Evolutionary conservation across 30 jellyfish, hydroid and myxozoan species (phyloP).

Genomic region (Sanderia malayensis): DNA sequence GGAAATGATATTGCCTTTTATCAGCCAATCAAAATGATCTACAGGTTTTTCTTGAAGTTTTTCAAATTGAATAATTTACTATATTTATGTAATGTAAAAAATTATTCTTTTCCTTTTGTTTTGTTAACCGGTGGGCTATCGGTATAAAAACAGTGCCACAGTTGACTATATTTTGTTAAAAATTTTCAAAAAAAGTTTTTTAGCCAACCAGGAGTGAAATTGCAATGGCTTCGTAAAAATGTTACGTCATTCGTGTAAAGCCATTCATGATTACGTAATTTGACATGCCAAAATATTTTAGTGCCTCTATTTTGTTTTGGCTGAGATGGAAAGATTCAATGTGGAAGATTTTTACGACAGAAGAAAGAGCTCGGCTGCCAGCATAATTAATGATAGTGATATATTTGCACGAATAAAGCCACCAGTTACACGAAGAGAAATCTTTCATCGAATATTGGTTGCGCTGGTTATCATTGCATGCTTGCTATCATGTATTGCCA

Average conservation of each 20-base stretch:
- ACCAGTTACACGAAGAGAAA: background rate
- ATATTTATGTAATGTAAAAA: no score
- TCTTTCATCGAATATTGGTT: constrained; percentile 15
- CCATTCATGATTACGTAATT: no score
- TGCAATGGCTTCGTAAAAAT: background rate
- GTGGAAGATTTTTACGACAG: background rate
- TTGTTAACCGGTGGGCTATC: no score
- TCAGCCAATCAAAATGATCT: no score
- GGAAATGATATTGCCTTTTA: no score
- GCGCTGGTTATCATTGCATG: constrained; percentile 6
- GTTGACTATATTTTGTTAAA: no score
- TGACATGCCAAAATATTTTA: no score
- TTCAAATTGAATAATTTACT: no score
- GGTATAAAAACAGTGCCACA: no score
- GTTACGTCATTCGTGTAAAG: background rate
- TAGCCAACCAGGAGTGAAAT: background rate
- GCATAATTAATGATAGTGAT: constrained; percentile 38
- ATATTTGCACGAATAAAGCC: constrained; percentile 28
- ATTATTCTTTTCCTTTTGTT: no score
- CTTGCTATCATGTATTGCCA: background rate
- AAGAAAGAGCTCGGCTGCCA: constrained; percentile 11
- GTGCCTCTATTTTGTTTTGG: background rate
- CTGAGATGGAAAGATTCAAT: constrained; percentile 6
- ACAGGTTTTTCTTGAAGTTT: no score
- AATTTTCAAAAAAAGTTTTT: no score